Percentiles rank a stretch among this genome's conserved stretches.
These are phyloP conservation scores for Osmerus eperlanus DNA, from an alignment of 2,113 vertebrate genomes.

Conservation along the genomic window DNA sequence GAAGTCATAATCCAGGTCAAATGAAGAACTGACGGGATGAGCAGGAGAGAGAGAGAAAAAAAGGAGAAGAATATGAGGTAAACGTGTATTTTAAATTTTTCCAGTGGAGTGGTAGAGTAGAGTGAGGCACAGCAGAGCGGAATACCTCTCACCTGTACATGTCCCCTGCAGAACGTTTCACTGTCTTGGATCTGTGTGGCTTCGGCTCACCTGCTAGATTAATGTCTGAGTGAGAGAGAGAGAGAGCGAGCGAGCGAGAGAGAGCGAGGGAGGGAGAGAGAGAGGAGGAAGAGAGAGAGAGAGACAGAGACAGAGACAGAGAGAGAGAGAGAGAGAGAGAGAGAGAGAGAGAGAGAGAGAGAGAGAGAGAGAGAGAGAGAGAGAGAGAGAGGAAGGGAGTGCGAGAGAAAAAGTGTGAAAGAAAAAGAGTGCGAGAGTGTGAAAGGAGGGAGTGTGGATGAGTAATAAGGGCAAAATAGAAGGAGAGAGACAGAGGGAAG, in stretches of 20 bases:
- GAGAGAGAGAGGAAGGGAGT: neutral
- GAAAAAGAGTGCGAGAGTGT: neutral
- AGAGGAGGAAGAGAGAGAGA: no score
- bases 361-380: neutral
- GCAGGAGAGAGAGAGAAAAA: conserved; percentile 19
- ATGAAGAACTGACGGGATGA: conserved; percentile 72
- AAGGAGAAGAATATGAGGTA: neutral
- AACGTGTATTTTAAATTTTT: no score
- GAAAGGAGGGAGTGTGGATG: no score
- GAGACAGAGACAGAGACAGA: no score
- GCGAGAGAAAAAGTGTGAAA: conserved; percentile 12
- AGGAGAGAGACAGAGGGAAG: no score
- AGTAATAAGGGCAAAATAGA: no score
- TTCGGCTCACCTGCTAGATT: conserved; percentile 91
- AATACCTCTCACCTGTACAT: conserved; percentile 81
- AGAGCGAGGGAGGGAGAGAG: no score
- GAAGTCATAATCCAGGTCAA: conserved; percentile 87
- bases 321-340: no score
- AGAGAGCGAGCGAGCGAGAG: neutral
- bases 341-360: no score
- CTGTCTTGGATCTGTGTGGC: conserved; percentile 82
- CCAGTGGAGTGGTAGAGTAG: no score
- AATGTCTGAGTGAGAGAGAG: conserved; percentile 72
- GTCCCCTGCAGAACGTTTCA: conserved; percentile 85
- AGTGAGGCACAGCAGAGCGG: neutral